Evolutionary conservation across 2,888 invertebrate species (phyloP), one percentile per base, ranked within the genome.

Genomic region (Cremastinae sp.): DNA sequence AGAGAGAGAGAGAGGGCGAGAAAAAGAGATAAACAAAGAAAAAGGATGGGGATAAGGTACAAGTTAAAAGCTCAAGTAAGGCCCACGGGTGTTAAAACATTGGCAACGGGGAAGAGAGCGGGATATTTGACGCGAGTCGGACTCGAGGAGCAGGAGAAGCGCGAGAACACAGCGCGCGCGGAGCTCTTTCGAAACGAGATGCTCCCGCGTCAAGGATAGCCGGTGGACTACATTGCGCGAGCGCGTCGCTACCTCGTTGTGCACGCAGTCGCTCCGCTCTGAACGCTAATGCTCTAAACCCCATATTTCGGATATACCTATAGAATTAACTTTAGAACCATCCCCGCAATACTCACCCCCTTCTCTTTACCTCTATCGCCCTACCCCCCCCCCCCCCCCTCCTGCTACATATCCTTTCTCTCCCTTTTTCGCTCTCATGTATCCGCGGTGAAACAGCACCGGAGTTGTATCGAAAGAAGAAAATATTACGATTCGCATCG

Each of bases 141-240:
- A 18, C 51, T 61, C 49, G 43, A 35, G 68, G 62, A 61, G 55
- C 56, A 75, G 68, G 72, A 75, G 64, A 53, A 78, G 75, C 75
- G 73, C 75, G 65, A 74, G 80, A 68, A 72, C 74, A 75, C 66
- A 47, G 47, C 56, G 75, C 71, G 78, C 58, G 71, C 64, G 59
- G 79, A 76, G 74, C 77, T 74, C 74, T 79, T 80, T 79, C 81
- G 77, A 79, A 80, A 80, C 65, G 78, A 81, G 86, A 85, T 87
- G 83, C 86, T 87, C 85, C 85, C 87, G 87, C 87, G 81, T 87
- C 87, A 83, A 86, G 83, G 87, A 85, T 84, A 82, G 84, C 84
- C 84, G 84, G 84, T 83, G 85, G 82, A 88, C 88, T 88, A 86
- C 85, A 86, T 85, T 87, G 88, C 88, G 88, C 88, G 87, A 87